Evolutionary conservation across 2,113 vertebrate genomes (phyloP).

Genomic region (Mandrillus leucophaeus): DNA sequence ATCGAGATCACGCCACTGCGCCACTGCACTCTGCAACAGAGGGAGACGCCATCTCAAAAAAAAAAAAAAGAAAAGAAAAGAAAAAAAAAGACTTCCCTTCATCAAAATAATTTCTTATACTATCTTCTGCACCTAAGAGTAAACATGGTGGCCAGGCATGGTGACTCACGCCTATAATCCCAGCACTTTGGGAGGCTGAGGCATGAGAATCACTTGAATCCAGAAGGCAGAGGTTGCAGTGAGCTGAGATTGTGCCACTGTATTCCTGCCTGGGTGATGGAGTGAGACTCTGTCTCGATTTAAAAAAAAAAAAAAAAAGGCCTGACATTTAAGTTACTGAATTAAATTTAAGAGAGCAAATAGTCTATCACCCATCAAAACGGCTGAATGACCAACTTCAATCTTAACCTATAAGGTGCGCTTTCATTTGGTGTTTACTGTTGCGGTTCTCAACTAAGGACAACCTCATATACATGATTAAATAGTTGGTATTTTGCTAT

Average conservation of each 20-base stretch:
- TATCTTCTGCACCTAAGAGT: conserved; percentile 19
- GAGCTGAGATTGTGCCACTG: background rate
- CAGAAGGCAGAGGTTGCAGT: background rate
- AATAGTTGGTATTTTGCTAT: background rate
- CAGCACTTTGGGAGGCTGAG: background rate
- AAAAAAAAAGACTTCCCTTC: background rate
- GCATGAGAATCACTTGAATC: background rate
- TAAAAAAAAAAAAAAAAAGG: background rate
- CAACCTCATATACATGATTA: background rate
- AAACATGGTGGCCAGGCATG: background rate
- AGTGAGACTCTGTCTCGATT: background rate
- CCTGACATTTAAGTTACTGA: conserved; percentile 15
- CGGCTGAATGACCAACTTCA: background rate
- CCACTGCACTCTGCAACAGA: background rate
- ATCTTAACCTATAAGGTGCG: background rate
- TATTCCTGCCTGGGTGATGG: background rate
- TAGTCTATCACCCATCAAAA: conserved; percentile 13
- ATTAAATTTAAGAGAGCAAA: conserved; percentile 34
- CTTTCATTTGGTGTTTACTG: background rate
- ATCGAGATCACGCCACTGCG: no score
- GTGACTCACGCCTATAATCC: background rate
- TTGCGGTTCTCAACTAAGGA: conserved; percentile 7
- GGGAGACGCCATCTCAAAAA: background rate
- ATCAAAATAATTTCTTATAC: conserved; percentile 15
- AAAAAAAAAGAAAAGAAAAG: no score